Evolutionary conservation across 2,113 vertebrate species (phyloP), one percentile per base, ranked within the genome.

Genomic region (Macroglossus sobrinus): DNA sequence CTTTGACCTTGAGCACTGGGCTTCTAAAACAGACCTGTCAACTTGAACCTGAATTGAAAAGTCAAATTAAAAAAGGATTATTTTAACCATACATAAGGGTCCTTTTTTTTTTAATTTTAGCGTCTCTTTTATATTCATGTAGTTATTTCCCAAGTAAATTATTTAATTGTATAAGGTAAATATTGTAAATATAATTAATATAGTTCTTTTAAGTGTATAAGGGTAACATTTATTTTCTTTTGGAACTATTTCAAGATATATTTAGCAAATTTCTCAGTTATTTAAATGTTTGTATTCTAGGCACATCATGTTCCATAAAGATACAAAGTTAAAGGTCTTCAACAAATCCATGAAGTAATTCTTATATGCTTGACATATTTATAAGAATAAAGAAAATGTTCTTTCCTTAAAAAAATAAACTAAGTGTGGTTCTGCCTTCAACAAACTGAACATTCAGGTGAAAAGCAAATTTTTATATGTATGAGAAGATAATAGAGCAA

Each of bases 311-410:
- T 61, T 5, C 40, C 59, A 95, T 59, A 50, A 97, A 84, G 24
- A 79, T 81, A 93, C 59, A 92, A 92, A 93, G 68, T 53, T 96
- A 84, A 92, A 91, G 35, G 11, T 76, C 47, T 66, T 84, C 91
- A 88, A 55, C 45, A 85, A 47, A 81, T 87, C 33, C 7, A 5
- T 78, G 19, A 91, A 84, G 57, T 9, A 30, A 68, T 90, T 64
- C 13, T 84, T 76, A 2, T 63, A 80, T 66, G 63, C 30, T 72
- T 43, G 61, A 79, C 38, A 84, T 24, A 85, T 10, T 88, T 92
- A 57, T 3, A 43, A 93, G 3, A 33, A 72, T 84, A 64, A 94
- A 76, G 21, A 92, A 88, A 91, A 66, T 80, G 11, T 71, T 45
- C 10, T 72, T n/a, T 2, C 93, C 57, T 72, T 76, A 12, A 28